phyloP scores from a whole-genome alignment of 2,113 vertebrate genomes.

The Phalacrocorax aristotelis region DNA sequence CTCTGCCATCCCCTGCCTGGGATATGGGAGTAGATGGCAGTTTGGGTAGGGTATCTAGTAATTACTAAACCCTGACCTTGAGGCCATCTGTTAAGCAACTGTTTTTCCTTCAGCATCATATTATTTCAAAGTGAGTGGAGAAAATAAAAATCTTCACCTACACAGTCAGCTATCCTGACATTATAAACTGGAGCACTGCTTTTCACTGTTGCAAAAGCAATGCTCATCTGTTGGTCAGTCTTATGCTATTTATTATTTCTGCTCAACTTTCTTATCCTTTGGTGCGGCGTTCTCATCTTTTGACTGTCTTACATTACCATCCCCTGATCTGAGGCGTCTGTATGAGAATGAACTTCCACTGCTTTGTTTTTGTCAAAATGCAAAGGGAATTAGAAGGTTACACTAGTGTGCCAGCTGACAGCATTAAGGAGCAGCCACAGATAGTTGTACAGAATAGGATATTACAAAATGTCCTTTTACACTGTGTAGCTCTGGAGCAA shows the following conservation, averaged over 20 bases:
- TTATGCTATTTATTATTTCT: not conserved
- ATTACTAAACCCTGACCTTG: slow-evolving; percentile 66
- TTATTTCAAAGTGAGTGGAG: not conserved
- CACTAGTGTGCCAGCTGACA: not conserved
- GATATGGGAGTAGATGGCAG: not conserved
- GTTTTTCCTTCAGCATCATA: slow-evolving; percentile 17
- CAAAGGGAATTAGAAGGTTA: not conserved
- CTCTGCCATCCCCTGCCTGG: not conserved
- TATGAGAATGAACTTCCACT: not conserved
- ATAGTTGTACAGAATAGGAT: not conserved
- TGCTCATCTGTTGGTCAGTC: rapidly evolving
- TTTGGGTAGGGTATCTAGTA: slow-evolving; percentile 53
- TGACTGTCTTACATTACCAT: not conserved
- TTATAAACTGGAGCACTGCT: not conserved
- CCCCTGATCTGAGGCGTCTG: not conserved
- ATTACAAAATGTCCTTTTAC: not conserved
- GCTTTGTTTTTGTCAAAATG: not conserved
- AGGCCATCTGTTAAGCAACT: slow-evolving; percentile 54
- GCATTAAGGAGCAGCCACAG: not conserved
- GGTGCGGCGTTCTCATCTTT: not conserved
- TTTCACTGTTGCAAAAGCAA: not conserved
- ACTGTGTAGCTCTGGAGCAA: not conserved
- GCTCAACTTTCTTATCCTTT: not conserved
- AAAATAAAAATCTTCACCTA: not conserved
- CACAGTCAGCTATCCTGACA: not conserved